Base-by-base conservation (phyloP, 2,888 invertebrate species). In the Lasioglossum zephyrum region DNA sequence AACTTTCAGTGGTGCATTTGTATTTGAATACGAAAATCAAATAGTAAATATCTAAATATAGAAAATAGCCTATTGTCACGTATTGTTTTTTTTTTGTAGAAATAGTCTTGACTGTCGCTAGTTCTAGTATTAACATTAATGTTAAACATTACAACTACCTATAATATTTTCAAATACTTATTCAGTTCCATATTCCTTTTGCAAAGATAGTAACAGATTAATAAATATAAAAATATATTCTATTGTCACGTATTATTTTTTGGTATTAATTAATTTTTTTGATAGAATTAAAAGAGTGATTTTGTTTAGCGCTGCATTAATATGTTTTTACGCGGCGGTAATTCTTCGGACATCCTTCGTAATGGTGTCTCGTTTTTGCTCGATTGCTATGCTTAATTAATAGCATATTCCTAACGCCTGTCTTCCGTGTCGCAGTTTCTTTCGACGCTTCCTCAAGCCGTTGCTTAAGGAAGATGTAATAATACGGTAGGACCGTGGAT, bases 301-400 rank as follows among this genome's bases (percentile, higher is more conserved):
- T 66, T 36, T 66, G 36, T 66, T 66, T 66, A 66, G 8, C 36
- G 31, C 36, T 31, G 66, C 16, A 2, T 66, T 66, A 66, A 31
- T 18, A 36, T 18, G 66, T 16, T 66, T 66, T 31, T 66, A 18
- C 66, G 8, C 66, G 18, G 16, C 31, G 22, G 36, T 66, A 31
- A 22, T 31, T 36, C 22, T 36, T 36, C 18, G 36, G 18, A 8
- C 18, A 66, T 66, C 31, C 18, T 0, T 0, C 31, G 36, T 36
- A 36, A 36, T 31, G 66, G 66, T 1, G 36, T 36, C 36, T 22
- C 36, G 22, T 36, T 18, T 66, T 60, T 53, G 41, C 60, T 31
- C 60, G 60, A 63, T 75, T 31, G 60, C 26, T 60, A 22, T 66
- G 69, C 63, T 31, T 69, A 75, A 83, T 80, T 75, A 80, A 84